phyloP scores from a whole-genome alignment of 2,888 invertebrate genomes.

The Cybosia mesomella region DNA sequence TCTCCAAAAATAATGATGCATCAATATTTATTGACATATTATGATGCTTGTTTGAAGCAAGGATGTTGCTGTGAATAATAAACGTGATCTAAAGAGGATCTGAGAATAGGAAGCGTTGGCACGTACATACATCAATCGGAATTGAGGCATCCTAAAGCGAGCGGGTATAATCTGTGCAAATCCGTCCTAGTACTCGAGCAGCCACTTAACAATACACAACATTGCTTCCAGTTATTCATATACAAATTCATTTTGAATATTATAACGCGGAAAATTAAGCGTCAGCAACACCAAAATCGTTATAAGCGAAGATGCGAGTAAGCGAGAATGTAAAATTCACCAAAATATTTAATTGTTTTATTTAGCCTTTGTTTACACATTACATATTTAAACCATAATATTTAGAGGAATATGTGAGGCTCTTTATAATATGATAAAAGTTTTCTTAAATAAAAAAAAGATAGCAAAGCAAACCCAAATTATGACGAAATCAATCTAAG shows the following conservation, averaged over 20 bases:
- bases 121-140: neutral
- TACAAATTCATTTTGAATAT: constrained; percentile 5
- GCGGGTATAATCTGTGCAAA: neutral
- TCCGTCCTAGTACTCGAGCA: neutral
- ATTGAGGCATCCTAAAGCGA: constrained; percentile 1
- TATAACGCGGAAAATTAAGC: neutral
- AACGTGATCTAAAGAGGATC: neutral
- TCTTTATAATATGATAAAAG: too few relatives aligned
- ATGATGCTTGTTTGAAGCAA: neutral
- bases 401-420: too few relatives aligned
- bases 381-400: too few relatives aligned
- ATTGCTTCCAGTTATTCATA: neutral
- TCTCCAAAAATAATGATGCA: neutral
- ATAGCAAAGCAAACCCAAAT: too few relatives aligned
- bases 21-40: neutral
- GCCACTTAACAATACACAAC: constrained; percentile 2
- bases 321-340: neutral
- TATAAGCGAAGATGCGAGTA: neutral
- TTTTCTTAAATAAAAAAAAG: too few relatives aligned
- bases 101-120: neutral
- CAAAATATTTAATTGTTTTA: too few relatives aligned
- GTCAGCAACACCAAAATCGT: neutral
- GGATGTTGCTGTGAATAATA: neutral
- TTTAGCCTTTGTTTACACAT: too few relatives aligned
- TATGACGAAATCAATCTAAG: too few relatives aligned